Conservation (phyloP, 2,888 invertebrate genomes). For the Lasioglossum marginatum region DNA sequence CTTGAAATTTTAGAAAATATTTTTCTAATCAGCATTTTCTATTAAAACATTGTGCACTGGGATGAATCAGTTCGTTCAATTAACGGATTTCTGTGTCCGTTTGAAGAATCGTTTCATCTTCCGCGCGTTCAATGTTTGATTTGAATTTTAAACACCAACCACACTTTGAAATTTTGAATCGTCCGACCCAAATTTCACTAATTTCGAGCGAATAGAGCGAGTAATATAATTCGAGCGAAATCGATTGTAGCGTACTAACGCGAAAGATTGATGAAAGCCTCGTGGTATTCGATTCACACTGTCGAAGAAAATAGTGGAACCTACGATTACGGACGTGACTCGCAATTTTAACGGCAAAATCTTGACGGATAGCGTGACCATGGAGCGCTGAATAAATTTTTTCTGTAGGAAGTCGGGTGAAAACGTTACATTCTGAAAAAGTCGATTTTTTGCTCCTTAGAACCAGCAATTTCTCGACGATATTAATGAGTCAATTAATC, state of each 20-base stretch:
- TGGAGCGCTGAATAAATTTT: not conserved
- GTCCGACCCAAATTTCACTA: not conserved
- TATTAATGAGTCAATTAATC: constrained; percentile 10
- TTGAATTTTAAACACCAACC: not conserved
- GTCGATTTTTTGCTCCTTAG: not conserved
- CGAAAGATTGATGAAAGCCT: constrained; percentile 12
- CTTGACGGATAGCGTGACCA: constrained; percentile 5
- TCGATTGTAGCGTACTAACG: not conserved
- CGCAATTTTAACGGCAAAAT: constrained; percentile 13
- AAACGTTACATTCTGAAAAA: constrained; percentile 22
- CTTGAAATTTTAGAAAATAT: too few relatives aligned
- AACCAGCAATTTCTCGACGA: not conserved
- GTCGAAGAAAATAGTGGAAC: not conserved
- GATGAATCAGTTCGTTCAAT: too few relatives aligned
- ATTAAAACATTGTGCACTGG: too few relatives aligned
- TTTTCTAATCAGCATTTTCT: too few relatives aligned
- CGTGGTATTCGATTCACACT: not conserved
- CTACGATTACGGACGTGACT: constrained; percentile 19
- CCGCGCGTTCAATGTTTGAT: not conserved
- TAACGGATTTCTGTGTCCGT: too few relatives aligned
- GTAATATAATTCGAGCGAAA: not conserved
- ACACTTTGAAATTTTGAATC: not conserved
- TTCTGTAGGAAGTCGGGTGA: not conserved
- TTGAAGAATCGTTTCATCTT: too few relatives aligned
- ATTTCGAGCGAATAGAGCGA: too few relatives aligned